These are phyloP conservation scores for Perca fluviatilis DNA, from an alignment of 2,113 vertebrate species.

Conservation along the genomic window DNA sequence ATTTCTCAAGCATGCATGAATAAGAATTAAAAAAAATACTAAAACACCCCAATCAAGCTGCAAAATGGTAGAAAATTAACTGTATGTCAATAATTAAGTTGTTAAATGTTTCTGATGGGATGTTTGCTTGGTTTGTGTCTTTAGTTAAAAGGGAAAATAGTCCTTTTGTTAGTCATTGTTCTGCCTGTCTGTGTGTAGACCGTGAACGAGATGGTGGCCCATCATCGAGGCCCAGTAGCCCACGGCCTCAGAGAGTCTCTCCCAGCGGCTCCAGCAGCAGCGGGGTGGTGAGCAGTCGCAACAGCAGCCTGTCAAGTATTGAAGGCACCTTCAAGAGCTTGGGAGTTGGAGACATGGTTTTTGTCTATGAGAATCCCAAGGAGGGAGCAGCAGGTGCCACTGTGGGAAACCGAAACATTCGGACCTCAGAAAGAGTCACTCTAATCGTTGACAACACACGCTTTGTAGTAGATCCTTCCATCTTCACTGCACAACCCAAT, in stretches of 20 bases:
- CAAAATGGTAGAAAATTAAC: neutral
- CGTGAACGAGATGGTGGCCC: conserved; percentile 93
- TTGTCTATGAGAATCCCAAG: conserved; percentile 95
- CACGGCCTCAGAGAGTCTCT: conserved; percentile 93
- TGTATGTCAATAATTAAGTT: neutral
- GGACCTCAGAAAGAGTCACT: conserved; percentile 94
- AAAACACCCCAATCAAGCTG: neutral
- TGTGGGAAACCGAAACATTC: conserved; percentile 85
- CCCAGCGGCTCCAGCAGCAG: conserved; percentile 92
- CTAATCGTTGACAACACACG: conserved; percentile 98
- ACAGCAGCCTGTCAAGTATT: conserved; percentile 93
- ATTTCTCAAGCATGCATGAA: neutral
- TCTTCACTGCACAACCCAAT: conserved; percentile 98
- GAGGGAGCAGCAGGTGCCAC: conserved; percentile 81
- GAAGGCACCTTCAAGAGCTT: conserved; percentile 93
- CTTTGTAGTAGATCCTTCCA: conserved; percentile 97
- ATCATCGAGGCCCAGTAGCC: conserved; percentile 93
- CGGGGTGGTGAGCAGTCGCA: conserved; percentile 91
- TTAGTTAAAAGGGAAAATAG: neutral
- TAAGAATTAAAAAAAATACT: neutral
- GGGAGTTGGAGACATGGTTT: conserved; percentile 93
- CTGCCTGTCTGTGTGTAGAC: conserved; percentile 80
- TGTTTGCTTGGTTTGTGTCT: neutral
- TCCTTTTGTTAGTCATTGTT: conserved; percentile 1
- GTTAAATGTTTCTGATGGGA: neutral